Evolutionary conservation across 2,113 vertebrate genomes (phyloP), one percentile per base, ranked within the genome.

Genomic region (Megalops atlanticus): DNA sequence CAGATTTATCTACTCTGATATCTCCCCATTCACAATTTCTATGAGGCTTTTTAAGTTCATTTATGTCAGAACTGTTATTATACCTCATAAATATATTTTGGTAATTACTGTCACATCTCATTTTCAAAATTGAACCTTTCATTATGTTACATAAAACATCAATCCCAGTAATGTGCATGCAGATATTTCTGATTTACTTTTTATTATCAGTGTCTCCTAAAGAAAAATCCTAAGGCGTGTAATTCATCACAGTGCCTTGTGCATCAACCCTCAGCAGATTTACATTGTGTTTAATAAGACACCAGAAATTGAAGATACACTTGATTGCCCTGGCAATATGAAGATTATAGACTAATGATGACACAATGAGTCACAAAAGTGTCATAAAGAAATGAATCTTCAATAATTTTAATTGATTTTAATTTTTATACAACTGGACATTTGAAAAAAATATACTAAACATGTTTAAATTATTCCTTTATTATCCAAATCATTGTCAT

Each of bases 171-270:
- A 64, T n/a, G 31, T n/a, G n/a, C 58, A 64, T 64, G 31, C 43
- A 1, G 6, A 45, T 45, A 45, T 45, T 45, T 45, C 14, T 14
- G 7, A 45, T 45, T 45, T 45, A 45, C 14, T 4, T 1, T 27
- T 24, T 18, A 12, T 24, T 64, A 58, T n/a, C 52, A 64, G 58
- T 24, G 31, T 27, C n/a, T 24, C 8, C 24, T 64, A 27, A 8
- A 31, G n/a, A n/a, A 64, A 24, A 24, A 64, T 64, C 31, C 58
- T 27, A 64, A 64, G 31, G 31, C 58, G 31, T 31, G 31, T 64
- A 64, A 64, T 64, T 64, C n/a, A 64, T 64, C 8, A 64, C n/a
- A 64, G 58, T 64, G 58, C 58, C 58, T 64, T 64, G 58, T 64
- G 11, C 58, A 64, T 64, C 31, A 64, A 64, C 58, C 58, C 58